Conservation (phyloP, 2,113 vertebrate genomes). For the Prolemur simus region DNA sequence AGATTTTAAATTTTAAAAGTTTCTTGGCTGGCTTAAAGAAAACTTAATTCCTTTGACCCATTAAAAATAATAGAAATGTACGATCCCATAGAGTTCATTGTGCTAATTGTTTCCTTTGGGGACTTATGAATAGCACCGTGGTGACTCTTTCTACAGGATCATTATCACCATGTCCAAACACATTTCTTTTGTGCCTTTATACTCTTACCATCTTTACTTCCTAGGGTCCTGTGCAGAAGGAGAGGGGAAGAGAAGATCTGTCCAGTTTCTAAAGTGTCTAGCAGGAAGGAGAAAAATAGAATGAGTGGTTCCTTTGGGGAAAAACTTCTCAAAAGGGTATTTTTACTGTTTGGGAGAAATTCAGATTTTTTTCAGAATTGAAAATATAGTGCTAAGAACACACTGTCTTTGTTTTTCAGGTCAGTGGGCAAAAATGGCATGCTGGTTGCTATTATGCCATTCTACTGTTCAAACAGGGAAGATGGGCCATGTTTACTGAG, state of each 20-base stretch:
- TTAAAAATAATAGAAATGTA: slow-evolving; percentile 46
- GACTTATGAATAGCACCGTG: background rate
- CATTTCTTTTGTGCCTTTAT: background rate
- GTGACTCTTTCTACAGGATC: background rate
- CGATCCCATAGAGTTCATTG: background rate
- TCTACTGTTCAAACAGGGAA: background rate
- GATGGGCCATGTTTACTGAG: background rate
- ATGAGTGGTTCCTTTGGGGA: background rate
- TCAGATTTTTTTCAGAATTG: background rate
- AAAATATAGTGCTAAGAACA: background rate
- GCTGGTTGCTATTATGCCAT: background rate
- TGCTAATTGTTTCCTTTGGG: background rate
- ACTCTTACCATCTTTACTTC: background rate
- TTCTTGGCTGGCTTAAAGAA: background rate
- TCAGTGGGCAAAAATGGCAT: background rate
- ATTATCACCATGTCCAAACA: background rate
- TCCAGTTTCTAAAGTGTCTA: background rate
- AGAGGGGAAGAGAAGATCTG: background rate
- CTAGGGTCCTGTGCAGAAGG: background rate
- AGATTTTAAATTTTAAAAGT: background rate
- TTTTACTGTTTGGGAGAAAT: background rate
- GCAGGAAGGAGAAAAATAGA: background rate
- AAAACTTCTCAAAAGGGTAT: background rate
- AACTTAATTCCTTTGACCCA: background rate
- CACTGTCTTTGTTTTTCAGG: background rate